Conservation (phyloP, 2,113 vertebrate genomes). For the Elgaria multicarinata region DNA sequence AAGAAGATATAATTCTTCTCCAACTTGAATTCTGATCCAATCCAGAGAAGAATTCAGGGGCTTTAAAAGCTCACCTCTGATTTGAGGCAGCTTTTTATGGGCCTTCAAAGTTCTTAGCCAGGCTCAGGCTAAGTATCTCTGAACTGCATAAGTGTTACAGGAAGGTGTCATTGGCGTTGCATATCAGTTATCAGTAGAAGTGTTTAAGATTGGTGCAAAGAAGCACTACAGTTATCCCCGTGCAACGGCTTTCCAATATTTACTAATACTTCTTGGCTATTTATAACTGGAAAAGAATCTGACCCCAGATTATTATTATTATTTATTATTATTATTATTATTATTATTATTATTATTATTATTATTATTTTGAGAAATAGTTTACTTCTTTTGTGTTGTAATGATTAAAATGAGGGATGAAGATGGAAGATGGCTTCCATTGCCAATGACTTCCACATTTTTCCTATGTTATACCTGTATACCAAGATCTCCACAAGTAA, state of each 20-base stretch:
- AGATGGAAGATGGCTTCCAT: neutral
- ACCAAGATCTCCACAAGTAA: conserved; percentile 32
- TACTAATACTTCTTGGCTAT: neutral
- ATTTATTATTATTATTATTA: too few species aligned
- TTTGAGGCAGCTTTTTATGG: neutral
- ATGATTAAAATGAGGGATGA: neutral
- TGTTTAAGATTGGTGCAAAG: neutral
- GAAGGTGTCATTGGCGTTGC: neutral
- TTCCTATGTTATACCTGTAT: neutral
- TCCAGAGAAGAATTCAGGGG: neutral
- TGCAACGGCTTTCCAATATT: neutral
- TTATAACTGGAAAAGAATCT: rapidly evolving
- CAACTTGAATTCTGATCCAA: neutral
- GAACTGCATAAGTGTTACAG: neutral
- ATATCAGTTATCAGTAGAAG: rapidly evolving
- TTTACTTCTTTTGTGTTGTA: neutral
- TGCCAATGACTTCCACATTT: neutral
- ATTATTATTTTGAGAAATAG: too few species aligned
- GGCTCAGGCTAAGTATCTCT: neutral
- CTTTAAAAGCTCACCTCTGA: neutral
- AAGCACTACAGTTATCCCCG: neutral
- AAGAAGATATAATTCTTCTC: neutral
- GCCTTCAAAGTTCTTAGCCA: neutral
- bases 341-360: too few species aligned
- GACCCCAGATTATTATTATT: neutral